These are phyloP conservation scores for Clostera curtula DNA, from an alignment of 2,888 invertebrate species.

Conservation along the genomic window DNA sequence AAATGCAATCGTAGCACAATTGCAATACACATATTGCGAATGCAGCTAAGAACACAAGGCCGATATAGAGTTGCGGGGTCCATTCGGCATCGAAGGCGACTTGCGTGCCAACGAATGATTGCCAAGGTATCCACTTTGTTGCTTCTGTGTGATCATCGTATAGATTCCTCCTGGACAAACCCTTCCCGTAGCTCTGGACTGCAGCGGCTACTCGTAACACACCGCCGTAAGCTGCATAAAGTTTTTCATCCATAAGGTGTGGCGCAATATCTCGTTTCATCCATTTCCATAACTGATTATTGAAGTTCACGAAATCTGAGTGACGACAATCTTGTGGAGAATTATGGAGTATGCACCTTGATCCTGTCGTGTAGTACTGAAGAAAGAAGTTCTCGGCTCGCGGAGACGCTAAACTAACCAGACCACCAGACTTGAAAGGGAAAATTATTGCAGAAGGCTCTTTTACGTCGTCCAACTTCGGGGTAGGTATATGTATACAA, in stretches of 20 bases:
- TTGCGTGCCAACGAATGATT: slow-evolving; percentile 33
- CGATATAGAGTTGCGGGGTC: slow-evolving; percentile 43
- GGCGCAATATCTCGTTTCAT: slow-evolving; percentile 60
- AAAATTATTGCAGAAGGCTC: slow-evolving; percentile 48
- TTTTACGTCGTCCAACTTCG: slow-evolving; percentile 42
- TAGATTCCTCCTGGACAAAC: slow-evolving; percentile 47
- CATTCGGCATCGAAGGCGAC: slow-evolving; percentile 42
- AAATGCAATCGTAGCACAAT: slow-evolving; percentile 42
- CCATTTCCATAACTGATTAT: slow-evolving; percentile 64
- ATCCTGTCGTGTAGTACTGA: slow-evolving; percentile 56
- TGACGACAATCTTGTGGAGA: slow-evolving; percentile 55
- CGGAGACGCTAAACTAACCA: slow-evolving; percentile 44
- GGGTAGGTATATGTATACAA: slow-evolving; percentile 53
- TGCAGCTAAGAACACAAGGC: slow-evolving; percentile 36
- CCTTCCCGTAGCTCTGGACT: slow-evolving; percentile 58
- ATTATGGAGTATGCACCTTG: slow-evolving; percentile 48
- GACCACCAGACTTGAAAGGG: slow-evolving; percentile 48
- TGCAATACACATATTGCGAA: slow-evolving; percentile 43
- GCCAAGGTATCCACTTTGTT: slow-evolving; percentile 48
- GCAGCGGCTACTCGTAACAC: slow-evolving; percentile 58
- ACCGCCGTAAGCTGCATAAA: slow-evolving; percentile 59
- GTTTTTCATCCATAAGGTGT: slow-evolving; percentile 50
- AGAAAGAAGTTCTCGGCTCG: slow-evolving; percentile 46
- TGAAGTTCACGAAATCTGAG: slow-evolving; percentile 54
- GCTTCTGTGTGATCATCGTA: slow-evolving; percentile 30